These are phyloP conservation scores for Lontra canadensis DNA, from an alignment of 2,113 vertebrate species.

Conservation along the genomic window DNA sequence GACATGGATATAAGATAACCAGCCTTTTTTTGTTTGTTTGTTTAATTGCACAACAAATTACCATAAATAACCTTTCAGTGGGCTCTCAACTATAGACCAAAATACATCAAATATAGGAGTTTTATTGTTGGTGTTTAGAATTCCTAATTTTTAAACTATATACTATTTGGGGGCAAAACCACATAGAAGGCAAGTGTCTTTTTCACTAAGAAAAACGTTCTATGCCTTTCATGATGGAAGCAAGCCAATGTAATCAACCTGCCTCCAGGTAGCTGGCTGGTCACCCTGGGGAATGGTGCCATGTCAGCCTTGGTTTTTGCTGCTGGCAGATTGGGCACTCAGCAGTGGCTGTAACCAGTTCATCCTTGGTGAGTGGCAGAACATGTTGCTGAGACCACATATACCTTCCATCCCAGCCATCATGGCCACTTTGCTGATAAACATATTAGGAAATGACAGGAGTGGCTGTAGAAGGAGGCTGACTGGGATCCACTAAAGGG, in stretches of 20 bases:
- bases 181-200: neutral
- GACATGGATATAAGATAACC: neutral
- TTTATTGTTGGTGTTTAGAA: neutral
- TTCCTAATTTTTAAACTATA: neutral
- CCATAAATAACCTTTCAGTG: neutral
- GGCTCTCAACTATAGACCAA: neutral
- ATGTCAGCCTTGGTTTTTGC: slow-evolving; percentile 46
- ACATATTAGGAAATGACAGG: slow-evolving; percentile 74
- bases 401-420: neutral
- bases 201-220: slow-evolving; percentile 33
- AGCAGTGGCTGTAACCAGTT: slow-evolving; percentile 63
- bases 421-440: slow-evolving; percentile 60
- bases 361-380: slow-evolving; percentile 24
- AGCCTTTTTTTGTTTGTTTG: neutral
- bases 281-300: slow-evolving; percentile 61
- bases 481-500: neutral
- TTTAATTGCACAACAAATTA: neutral
- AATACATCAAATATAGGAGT: neutral
- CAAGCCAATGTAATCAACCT: slow-evolving; percentile 71
- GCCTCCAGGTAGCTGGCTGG: slow-evolving; percentile 72
- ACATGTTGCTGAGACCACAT: neutral
- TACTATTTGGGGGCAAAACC: neutral
- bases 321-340: slow-evolving; percentile 63
- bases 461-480: neutral
- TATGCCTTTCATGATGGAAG: slow-evolving; percentile 46